These are phyloP conservation scores for Ascidia mentula DNA, from an alignment of 23 tunicate genomes.

Conservation along the genomic window DNA sequence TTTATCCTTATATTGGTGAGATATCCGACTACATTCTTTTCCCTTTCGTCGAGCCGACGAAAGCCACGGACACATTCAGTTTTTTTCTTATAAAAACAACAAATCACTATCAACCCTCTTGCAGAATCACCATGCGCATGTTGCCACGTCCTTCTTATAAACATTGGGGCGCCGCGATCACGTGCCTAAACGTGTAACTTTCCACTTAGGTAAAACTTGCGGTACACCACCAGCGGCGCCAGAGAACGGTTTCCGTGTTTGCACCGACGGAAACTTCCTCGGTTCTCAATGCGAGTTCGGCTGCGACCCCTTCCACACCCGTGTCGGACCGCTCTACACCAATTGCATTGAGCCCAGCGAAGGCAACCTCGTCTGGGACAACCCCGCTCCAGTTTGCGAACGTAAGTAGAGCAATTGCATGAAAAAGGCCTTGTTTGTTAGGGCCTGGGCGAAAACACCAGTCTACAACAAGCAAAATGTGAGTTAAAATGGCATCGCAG, in stretches of 20 bases:
- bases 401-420: slow-evolving; percentile 56
- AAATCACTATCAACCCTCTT: background rate
- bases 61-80: no score
- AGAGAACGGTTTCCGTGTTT: slow-evolving; percentile 55
- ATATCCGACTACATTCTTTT: no score
- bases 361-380: slow-evolving; percentile 40
- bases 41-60: slow-evolving; percentile 10
- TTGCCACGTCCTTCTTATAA: background rate
- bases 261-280: slow-evolving; percentile 67
- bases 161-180: background rate
- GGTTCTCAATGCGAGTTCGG: slow-evolving; percentile 79
- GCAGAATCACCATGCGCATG: background rate
- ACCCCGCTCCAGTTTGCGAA: slow-evolving; percentile 61
- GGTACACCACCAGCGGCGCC: slow-evolving; percentile 47
- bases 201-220: slow-evolving; percentile 45
- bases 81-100: no score
- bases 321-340: slow-evolving; percentile 51
- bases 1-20: no score
- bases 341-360: slow-evolving; percentile 32
- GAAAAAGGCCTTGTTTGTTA: no score
- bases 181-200: background rate
- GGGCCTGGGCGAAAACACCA: no score
- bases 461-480: no score
- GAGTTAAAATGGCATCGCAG: no score
- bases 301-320: slow-evolving; percentile 59